Evolutionary conservation across 2,888 invertebrate species (phyloP).

Genomic region (Tetragnatha montana): DNA sequence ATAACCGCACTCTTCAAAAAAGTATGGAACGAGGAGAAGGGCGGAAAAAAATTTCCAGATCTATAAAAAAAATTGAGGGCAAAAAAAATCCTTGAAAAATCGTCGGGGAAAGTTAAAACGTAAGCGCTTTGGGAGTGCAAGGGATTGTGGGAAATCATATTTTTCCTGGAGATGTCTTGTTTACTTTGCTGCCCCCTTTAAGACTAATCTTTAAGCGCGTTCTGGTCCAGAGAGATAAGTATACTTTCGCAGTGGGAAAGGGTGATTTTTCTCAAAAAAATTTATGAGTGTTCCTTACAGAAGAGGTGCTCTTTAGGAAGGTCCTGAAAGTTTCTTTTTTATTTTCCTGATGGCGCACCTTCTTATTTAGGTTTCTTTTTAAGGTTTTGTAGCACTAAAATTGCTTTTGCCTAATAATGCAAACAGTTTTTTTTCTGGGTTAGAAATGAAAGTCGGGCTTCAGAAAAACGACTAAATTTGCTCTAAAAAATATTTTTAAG

Average conservation of each 20-base stretch:
- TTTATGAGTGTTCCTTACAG: not conserved
- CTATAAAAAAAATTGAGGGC: conserved; percentile 14
- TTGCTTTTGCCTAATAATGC: too few species aligned
- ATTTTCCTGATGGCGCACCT: too few species aligned
- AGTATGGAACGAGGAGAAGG: conserved; percentile 38
- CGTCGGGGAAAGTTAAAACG: conserved; percentile 48
- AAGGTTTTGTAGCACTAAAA: too few species aligned
- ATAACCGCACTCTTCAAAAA: conserved; percentile 60
- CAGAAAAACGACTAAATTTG: too few species aligned
- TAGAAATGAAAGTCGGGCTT: too few species aligned
- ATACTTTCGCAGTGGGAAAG: conserved; percentile 12
- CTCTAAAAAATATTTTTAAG: too few species aligned
- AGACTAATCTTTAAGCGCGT: conserved; percentile 28
- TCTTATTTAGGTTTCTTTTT: too few species aligned
- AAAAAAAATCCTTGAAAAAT: conserved; percentile 40
- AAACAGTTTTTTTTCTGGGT: too few species aligned
- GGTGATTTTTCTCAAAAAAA: not conserved
- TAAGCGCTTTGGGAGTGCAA: not conserved
- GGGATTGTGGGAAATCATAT: conserved; percentile 29
- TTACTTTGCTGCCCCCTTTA: conserved; percentile 37
- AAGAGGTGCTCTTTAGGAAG: not conserved
- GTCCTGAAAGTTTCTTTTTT: too few species aligned
- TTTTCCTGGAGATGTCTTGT: conserved; percentile 42
- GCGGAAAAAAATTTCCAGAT: conserved; percentile 5
- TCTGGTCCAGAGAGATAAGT: conserved; percentile 23